These are phyloP conservation scores for Spea multiplicata DNA, from an alignment of 2,113 vertebrate species.

Conservation along the genomic window DNA sequence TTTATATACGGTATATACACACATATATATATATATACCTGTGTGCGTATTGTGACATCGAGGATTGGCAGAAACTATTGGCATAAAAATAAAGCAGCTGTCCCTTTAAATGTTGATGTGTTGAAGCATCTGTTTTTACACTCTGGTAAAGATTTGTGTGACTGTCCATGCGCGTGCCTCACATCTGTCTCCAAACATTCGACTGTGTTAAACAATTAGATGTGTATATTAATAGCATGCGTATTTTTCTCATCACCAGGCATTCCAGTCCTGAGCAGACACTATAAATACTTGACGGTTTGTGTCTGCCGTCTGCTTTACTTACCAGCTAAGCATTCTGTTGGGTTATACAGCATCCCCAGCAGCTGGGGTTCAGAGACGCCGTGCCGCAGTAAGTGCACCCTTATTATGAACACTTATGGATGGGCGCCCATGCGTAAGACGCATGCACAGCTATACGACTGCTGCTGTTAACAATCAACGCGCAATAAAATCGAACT, in stretches of 20 bases:
- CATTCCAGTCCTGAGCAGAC: neutral
- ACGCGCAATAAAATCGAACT: too few relatives aligned
- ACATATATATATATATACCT: too few relatives aligned
- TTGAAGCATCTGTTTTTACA: slow-evolving; percentile 6
- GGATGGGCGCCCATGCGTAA: too few relatives aligned
- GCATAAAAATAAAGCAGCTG: too few relatives aligned
- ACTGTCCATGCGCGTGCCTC: neutral
- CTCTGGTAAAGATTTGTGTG: slow-evolving; percentile 2
- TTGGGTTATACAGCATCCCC: neutral
- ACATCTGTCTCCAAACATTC: slow-evolving; percentile 19
- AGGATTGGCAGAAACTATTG: too few relatives aligned
- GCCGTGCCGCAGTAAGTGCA: neutral
- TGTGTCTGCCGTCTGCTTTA: neutral
- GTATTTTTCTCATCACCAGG: neutral
- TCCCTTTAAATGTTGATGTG: too few relatives aligned
- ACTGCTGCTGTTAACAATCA: too few relatives aligned
- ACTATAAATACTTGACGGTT: slow-evolving; percentile 2
- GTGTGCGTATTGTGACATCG: too few relatives aligned
- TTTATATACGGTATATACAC: too few relatives aligned
- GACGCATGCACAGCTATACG: too few relatives aligned
- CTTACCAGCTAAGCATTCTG: neutral
- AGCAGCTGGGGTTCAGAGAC: neutral
- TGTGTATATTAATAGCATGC: neutral
- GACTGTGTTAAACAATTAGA: slow-evolving; percentile 5
- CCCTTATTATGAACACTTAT: too few relatives aligned